Evolutionary conservation across 1,140 invertebrate genomes (phyloP).

Genomic region (Drosophila sucinea): DNA sequence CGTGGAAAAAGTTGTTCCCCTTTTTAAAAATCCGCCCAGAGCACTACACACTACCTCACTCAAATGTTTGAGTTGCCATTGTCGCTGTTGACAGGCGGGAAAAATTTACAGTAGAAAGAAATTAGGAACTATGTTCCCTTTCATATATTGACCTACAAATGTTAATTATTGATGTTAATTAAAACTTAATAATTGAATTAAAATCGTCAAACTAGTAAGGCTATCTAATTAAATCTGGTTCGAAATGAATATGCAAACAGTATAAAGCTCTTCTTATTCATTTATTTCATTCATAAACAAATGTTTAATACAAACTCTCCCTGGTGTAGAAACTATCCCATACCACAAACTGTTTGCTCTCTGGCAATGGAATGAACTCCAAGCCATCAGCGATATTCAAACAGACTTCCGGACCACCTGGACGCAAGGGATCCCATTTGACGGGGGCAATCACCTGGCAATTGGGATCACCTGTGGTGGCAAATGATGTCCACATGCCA

Average conservation of each 20-base stretch:
- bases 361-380: slow-evolving; percentile 77
- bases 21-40: too few relatives aligned
- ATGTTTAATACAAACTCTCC: slow-evolving; percentile 51
- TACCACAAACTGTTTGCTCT: slow-evolving; percentile 81
- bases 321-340: slow-evolving; percentile 82
- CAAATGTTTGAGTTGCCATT: too few relatives aligned
- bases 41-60: too few relatives aligned
- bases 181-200: background rate
- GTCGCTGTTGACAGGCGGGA: too few relatives aligned
- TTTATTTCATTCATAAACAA: slow-evolving; percentile 15
- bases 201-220: background rate
- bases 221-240: background rate
- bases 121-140: background rate
- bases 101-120: too few relatives aligned
- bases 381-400: slow-evolving; percentile 81
- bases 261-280: background rate
- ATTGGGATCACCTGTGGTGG: slow-evolving; percentile 76
- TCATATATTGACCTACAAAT: background rate
- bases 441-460: slow-evolving; percentile 41
- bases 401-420: slow-evolving; percentile 63
- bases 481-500: slow-evolving; percentile 83
- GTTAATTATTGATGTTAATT: background rate
- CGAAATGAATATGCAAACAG: background rate
- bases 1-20: too few relatives aligned
- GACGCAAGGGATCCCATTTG: slow-evolving; percentile 65